Conservation (phyloP, 2,113 vertebrate genomes). For the Ochotona princeps region DNA sequence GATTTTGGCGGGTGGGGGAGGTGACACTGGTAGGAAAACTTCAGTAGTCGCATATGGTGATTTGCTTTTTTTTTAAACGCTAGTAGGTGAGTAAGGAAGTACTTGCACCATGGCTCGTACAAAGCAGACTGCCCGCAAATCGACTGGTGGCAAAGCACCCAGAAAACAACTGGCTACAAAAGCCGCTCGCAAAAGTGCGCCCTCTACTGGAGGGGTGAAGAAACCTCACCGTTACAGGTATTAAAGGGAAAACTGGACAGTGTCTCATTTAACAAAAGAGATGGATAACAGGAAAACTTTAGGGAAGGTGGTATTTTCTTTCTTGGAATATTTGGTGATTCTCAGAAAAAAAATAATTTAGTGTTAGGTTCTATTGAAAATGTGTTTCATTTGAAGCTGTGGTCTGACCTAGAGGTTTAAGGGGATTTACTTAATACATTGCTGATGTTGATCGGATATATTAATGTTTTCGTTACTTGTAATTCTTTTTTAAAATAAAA, state of each 20-base stretch:
- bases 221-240: constrained; percentile 89
- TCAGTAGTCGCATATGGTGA: constrained; percentile 33
- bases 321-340: not conserved
- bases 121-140: constrained; percentile 88
- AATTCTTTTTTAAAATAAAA: not conserved
- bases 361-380: not conserved
- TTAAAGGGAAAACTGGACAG: not conserved
- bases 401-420: not conserved
- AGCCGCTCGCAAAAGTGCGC: constrained; percentile 89
- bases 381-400: constrained; percentile 29
- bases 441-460: not conserved
- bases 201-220: constrained; percentile 89
- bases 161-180: constrained; percentile 88
- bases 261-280: constrained; percentile 30
- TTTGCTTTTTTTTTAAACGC: constrained; percentile 42
- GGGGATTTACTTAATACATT: not conserved
- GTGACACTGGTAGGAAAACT: not conserved
- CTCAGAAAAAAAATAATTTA: not conserved
- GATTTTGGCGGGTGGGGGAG: not conserved
- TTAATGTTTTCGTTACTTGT: constrained; percentile 1
- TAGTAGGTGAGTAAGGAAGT: constrained; percentile 83
- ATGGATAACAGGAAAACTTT: not conserved
- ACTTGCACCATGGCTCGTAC: constrained; percentile 86
- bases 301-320: not conserved
- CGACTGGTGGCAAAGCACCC: constrained; percentile 87